Base-by-base conservation (phyloP, 1,140 invertebrate genomes). In the Cotesia chilonis region DNA sequence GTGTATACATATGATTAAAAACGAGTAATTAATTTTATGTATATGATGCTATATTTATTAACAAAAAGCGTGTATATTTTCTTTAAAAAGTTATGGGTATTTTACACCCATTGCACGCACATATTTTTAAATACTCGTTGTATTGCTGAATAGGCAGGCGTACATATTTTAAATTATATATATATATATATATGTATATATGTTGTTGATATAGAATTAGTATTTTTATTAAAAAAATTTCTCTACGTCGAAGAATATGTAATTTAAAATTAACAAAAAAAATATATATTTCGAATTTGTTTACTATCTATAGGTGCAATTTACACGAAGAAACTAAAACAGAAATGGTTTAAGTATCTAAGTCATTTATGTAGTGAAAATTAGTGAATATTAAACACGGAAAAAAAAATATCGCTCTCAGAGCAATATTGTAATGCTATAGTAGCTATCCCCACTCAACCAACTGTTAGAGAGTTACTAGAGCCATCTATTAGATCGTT, bases 31-130 rank as follows among this genome's bases (percentile, higher is more conserved):
- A 82, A 83, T 83, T 81, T 83, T 82, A 84, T 84, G 82, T 84
- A 84, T 84, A 85, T 84, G 81, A 82, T 84, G 79, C 80, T 85
- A 81, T 85, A 84, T 85, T 85, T 85, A 85, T 85, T 84, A 85
- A 85, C 82, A 85, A 77, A 77, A 67, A 20, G 60, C 59, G 65
- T 63, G 59, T 66, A 67, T 59, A 60, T 70, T 65, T 54, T 67
- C 36, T 64, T 55, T 28, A 5, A 38, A 9, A 17, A 35, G 47
- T 37, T 7, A 64, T 28, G 41, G 61, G 67, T 59, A 41, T 73
- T 63, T 70, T 59, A n/a, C 52, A 17, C 28, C 36, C 54, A 52
- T 57, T 67, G 61, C 55, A 61, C 61, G 41, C 14, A 64, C 70
- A 51, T 68, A 57, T 47, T 52, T 47, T 47, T 36, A 38, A 20